Conservation (phyloP, 2,888 invertebrate genomes). For the Dynastes tityus region DNA sequence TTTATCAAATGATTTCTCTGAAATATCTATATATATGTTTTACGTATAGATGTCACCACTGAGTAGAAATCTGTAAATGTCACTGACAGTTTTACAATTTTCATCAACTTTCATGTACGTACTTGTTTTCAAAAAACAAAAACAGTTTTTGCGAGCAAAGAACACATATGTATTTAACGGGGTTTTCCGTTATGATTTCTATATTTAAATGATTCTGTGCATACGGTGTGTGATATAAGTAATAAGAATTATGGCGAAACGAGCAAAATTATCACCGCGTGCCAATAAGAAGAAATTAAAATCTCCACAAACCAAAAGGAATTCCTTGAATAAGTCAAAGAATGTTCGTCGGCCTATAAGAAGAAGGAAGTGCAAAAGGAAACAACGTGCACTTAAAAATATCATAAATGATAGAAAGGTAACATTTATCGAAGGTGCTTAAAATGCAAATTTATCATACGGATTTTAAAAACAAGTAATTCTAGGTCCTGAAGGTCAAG, state of each 20-base stretch:
- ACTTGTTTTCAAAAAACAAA: no score
- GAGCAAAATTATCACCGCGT: neutral
- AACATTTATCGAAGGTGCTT: neutral
- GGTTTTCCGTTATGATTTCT: no score
- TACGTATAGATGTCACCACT: no score
- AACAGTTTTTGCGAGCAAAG: no score
- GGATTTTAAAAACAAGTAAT: neutral
- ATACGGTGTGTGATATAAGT: no score
- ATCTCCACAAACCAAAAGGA: neutral
- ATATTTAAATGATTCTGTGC: no score
- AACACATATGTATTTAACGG: no score
- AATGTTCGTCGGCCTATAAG: neutral
- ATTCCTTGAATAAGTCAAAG: neutral
- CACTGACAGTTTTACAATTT: no score
- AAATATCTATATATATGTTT: no score
- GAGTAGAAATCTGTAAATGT: no score
- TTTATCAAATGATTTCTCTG: no score
- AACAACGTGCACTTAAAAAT: neutral
- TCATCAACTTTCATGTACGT: no score
- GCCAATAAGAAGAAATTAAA: neutral
- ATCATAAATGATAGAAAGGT: neutral
- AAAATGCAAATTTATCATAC: neutral
- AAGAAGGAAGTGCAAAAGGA: neutral
- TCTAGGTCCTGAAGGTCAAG: neutral
- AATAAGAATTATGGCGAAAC: neutral